phyloP scores from a whole-genome alignment of 2,888 invertebrate genomes.

The Craniophora ligustri region DNA sequence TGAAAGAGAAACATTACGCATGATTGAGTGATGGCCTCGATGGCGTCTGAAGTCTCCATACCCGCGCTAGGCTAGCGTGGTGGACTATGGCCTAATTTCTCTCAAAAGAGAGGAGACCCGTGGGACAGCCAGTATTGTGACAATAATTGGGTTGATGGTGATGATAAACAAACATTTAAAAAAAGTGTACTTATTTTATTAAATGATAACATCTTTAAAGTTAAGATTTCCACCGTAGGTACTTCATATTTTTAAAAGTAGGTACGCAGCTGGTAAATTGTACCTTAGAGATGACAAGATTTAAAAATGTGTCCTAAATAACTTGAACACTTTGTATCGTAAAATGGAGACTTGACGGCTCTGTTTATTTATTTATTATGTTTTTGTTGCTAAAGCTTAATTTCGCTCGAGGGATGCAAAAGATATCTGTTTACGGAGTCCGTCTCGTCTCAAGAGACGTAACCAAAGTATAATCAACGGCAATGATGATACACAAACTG shows the following conservation, averaged over 20 bases:
- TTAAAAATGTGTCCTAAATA: slow-evolving; percentile 1
- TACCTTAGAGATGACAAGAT: neutral
- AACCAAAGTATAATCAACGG: slow-evolving; percentile 21
- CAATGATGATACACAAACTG: slow-evolving; percentile 1
- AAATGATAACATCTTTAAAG: neutral
- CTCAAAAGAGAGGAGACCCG: no score
- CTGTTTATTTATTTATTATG: slow-evolving; percentile 4
- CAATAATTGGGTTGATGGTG: no score
- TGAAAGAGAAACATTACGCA: no score
- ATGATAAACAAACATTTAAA: no score
- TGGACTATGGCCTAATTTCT: no score
- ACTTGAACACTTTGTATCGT: slow-evolving; percentile 2
- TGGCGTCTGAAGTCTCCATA: no score
- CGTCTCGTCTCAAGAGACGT: slow-evolving; percentile 1
- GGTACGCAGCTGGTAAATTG: neutral
- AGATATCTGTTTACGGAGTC: slow-evolving; percentile 21
- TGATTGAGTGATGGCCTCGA: no score
- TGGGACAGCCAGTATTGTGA: no score
- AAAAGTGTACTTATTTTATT: no score
- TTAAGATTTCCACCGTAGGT: neutral
- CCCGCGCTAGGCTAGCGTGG: no score
- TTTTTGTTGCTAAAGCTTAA: slow-evolving; percentile 3
- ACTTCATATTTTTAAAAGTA: neutral
- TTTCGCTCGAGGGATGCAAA: slow-evolving; percentile 9
- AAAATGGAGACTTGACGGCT: neutral